Conservation (phyloP, 2,888 invertebrate genomes). For the Agelastica alni region DNA sequence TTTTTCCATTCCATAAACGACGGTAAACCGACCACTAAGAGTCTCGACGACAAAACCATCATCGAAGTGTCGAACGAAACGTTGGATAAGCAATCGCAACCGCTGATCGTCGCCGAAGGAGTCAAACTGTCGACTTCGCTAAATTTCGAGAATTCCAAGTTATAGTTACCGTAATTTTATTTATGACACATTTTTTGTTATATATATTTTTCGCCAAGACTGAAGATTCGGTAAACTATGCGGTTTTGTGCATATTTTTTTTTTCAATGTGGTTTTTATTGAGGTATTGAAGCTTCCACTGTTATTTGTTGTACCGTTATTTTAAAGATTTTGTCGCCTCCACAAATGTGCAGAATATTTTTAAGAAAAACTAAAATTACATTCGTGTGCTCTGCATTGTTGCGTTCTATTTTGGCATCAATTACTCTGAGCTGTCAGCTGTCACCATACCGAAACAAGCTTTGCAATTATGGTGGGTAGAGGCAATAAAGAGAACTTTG, state of each 20-base stretch:
- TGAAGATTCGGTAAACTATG: slow-evolving; percentile 33
- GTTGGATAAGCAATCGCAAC: slow-evolving; percentile 43
- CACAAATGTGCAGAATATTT: too few relatives aligned
- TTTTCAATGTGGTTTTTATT: too few relatives aligned
- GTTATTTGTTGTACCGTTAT: too few relatives aligned
- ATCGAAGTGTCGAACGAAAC: slow-evolving; percentile 54
- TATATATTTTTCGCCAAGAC: slow-evolving; percentile 39
- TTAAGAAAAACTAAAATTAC: too few relatives aligned
- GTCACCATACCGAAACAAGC: too few relatives aligned
- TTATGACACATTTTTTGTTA: slow-evolving; percentile 11
- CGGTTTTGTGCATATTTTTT: slow-evolving; percentile 26
- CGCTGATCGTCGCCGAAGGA: slow-evolving; percentile 28
- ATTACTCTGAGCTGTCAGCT: too few relatives aligned
- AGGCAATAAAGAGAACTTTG: too few relatives aligned
- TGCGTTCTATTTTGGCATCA: too few relatives aligned
- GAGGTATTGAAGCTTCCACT: too few relatives aligned
- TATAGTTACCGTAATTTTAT: slow-evolving; percentile 35
- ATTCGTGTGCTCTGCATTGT: too few relatives aligned
- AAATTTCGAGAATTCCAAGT: slow-evolving; percentile 41
- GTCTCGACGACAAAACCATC: slow-evolving; percentile 51
- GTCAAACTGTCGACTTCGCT: slow-evolving; percentile 31
- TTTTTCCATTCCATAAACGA: slow-evolving; percentile 58
- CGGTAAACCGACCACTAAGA: slow-evolving; percentile 45
- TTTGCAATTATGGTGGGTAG: too few relatives aligned
- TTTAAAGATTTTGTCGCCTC: too few relatives aligned